Evolutionary conservation across 1,140 invertebrate species (phyloP), one percentile per base, ranked within the genome.

Genomic region (Pantala flavescens): DNA sequence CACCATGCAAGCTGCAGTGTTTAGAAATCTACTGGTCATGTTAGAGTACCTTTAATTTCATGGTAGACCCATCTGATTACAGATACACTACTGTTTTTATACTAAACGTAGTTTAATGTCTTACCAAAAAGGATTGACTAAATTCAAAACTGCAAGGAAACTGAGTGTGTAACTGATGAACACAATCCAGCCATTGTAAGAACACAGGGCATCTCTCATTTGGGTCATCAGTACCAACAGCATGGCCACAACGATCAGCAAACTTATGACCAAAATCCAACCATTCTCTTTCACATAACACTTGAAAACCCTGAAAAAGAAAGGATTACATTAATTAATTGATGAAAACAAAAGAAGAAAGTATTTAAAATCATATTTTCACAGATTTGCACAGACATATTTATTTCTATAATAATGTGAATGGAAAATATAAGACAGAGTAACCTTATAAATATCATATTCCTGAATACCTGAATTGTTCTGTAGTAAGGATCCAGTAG

Each of bases 251-350:
- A 36, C 97, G 89, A 82, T 98, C 95, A 10, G 92, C 94, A 84
- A 98, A 98, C 84, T 98, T 98, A 84, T 98, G 97, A 0, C 97
- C 97, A 85, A 96, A 98, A 79, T 95, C 93, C 14, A 98, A 82
- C 97, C 97, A 98, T 83, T 98, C 96, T 78, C 94, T 88, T 83
- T 98, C 94, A 49, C 97, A 91, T 49, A 98, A 84, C 70, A 94
- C 87, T 82, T 93, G 91, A 83, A 98, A 98, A 74, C 95, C 96
- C 91, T 96, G 80, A 21, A 82, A 79, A 76, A 78, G 76, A 76
- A 74, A n/a, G n/a, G n/a, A n/a, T n/a, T n/a, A n/a, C n/a, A n/a
- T 71, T 75, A 77, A 75, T 70, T 5, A 36, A 36, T 9, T 36
- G 3, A 36, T 36, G 3, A 36, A 9, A 36, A 5, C 28, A 36